A percentile compares a stretch with the other conserved stretches of the same genome.
These are phyloP conservation scores for Agriopis aurantiaria DNA, from an alignment of 2,888 invertebrate species.

Conservation along the genomic window DNA sequence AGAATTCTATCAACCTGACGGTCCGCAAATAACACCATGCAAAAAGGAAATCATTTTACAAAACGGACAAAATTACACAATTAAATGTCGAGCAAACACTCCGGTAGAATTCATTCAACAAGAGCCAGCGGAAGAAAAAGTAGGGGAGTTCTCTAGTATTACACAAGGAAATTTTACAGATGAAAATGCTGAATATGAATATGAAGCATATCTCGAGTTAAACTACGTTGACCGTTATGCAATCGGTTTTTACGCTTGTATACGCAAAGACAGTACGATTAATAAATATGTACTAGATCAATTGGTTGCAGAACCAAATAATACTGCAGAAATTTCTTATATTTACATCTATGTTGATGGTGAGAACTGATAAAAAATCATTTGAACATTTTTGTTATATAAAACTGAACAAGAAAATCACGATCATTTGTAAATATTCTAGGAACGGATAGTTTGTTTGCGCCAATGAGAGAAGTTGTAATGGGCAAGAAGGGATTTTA, in stretches of 20 bases:
- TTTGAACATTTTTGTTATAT: background rate
- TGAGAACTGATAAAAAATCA: conserved; percentile 58
- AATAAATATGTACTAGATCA: conserved; percentile 58
- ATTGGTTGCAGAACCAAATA: conserved; percentile 68
- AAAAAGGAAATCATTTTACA: conserved; percentile 71
- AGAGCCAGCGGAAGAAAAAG: conserved; percentile 67
- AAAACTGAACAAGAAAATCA: background rate
- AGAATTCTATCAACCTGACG: conserved; percentile 68
- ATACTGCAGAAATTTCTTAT: conserved; percentile 70
- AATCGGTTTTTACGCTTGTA: conserved; percentile 87
- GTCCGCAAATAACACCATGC: conserved; percentile 69
- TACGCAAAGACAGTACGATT: conserved; percentile 67
- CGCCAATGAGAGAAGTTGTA: conserved; percentile 74
- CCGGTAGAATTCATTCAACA: conserved; percentile 71
- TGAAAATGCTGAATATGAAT: conserved; percentile 62
- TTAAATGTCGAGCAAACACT: conserved; percentile 68
- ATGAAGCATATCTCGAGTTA: conserved; percentile 78
- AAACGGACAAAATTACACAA: conserved; percentile 73
- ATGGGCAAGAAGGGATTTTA: conserved; percentile 59
- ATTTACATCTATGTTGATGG: conserved; percentile 80
- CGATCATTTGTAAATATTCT: conserved; percentile 66
- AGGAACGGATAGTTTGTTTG: conserved; percentile 75
- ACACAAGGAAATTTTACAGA: conserved; percentile 41
- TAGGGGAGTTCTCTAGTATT: conserved; percentile 53
- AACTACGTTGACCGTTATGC: conserved; percentile 74